phyloP scores from a whole-genome alignment of 2,888 invertebrate genomes.

The Cryptus armator region DNA sequence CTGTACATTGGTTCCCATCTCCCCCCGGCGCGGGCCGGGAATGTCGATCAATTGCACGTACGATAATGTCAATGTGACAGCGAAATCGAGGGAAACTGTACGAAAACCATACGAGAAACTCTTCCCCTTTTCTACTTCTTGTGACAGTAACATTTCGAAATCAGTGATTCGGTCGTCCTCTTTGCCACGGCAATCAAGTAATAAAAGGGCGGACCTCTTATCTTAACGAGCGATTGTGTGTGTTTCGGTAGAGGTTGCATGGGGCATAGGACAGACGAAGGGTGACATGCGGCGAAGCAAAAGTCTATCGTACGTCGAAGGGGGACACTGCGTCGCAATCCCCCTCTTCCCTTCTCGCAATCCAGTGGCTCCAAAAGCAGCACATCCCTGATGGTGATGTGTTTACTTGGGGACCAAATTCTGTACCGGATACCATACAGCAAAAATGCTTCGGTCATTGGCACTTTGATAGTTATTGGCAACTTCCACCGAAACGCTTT shows the following conservation, averaged over 20 bases:
- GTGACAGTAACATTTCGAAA: constrained; percentile 59
- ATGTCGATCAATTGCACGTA: constrained; percentile 69
- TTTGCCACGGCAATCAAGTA: constrained; percentile 70
- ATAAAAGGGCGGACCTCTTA: constrained; percentile 72
- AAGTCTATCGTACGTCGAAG: constrained; percentile 58
- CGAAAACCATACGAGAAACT: constrained; percentile 40
- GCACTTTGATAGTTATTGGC: constrained; percentile 4
- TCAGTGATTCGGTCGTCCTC: constrained; percentile 61
- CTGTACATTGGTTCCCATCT: constrained; percentile 1
- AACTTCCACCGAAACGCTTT: too few relatives aligned
- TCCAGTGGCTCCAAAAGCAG: neutral
- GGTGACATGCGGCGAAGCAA: constrained; percentile 59
- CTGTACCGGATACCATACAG: neutral
- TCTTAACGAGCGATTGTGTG: constrained; percentile 76
- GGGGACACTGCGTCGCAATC: constrained; percentile 25
- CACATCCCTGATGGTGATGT: constrained; percentile 8
- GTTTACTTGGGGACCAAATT: neutral
- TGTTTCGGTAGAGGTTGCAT: constrained; percentile 62
- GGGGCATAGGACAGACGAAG: constrained; percentile 46
- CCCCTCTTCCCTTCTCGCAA: neutral
- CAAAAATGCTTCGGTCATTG: neutral
- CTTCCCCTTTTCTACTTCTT: constrained; percentile 5
- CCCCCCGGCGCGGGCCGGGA: constrained; percentile 4
- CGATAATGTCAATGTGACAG: constrained; percentile 61
- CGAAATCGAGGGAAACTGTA: constrained; percentile 48